phyloP scores from a whole-genome alignment of 35 echinoderm and acorn worm genomes.

The Diadema setosum region DNA sequence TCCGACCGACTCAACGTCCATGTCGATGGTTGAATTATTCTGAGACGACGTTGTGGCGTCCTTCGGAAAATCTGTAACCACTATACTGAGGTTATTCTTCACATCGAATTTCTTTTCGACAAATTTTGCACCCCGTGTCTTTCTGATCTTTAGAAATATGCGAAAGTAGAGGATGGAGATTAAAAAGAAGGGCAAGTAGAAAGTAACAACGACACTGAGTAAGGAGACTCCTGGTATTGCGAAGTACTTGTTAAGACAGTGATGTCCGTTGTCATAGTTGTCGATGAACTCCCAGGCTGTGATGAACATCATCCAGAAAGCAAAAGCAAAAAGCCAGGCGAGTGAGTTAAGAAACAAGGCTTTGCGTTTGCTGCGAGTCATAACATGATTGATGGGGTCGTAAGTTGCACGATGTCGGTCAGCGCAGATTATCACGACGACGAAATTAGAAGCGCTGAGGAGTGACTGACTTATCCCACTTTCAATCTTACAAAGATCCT shows the following conservation, averaged over 20 bases:
- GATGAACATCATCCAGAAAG: neutral
- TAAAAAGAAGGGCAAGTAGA: neutral
- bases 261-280: neutral
- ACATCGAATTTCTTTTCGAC: no score
- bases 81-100: no score
- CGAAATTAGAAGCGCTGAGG: neutral
- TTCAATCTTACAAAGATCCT: neutral
- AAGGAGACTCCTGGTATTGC: neutral
- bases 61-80: neutral
- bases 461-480: neutral
- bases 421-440: conserved; percentile 15
- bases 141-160: neutral
- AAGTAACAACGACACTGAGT: neutral
- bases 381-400: conserved; percentile 12
- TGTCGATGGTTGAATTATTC: neutral
- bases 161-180: neutral
- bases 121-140: neutral
- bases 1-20: neutral
- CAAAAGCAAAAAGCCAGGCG: neutral
- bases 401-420: conserved; percentile 40
- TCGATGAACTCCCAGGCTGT: neutral
- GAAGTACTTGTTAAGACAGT: neutral
- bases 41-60: neutral
- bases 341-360: neutral
- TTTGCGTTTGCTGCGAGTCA: neutral